Base-by-base conservation (phyloP, 2,113 vertebrate species). In the Urocynchramus pylzowi region DNA sequence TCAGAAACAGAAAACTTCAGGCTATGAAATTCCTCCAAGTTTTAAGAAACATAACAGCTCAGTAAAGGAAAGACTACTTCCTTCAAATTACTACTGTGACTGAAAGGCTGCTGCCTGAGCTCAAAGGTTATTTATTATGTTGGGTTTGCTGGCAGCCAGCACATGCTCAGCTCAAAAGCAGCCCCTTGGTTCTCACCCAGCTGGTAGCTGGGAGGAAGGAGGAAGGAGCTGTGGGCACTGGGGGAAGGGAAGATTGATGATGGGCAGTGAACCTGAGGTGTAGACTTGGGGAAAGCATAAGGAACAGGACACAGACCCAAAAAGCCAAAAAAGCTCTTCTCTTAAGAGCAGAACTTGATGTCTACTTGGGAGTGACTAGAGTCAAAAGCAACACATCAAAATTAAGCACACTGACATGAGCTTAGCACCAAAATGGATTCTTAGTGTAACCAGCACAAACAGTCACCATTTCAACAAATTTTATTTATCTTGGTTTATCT, bases 101-200 rank as follows among this genome's bases (percentile, higher is more conserved):
- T 59, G 60, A 67, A 88, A 88, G 47, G 31, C 85, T 90, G 83
- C 64, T 94, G 84, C 69, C 30, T 2, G 15, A 90, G 79, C 90
- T 95, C 93, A 90, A 84, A 93, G 64, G 80, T 92, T 94, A 78
- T 84, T 93, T 93, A 63, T 81, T 77, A 52, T 56, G 60, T 80
- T 84, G 67, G 81, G 64, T 92, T 90, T 93, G 77, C 83, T 86
- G 85, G 82, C 83, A 88, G 85, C 59, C 59, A 86, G 83, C 50
- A 84, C 65, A 70, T 39, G 80, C 63, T 87, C 37, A 59, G 52
- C 76, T 92, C 60, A 59, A 84, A 93, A 90, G n/a, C 90, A 93
- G 69, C 74, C 77, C 54, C 35, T 84, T 87, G 71, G 47, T 95
- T 93, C 68, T 95, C 76, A 67, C 68, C 70, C 84, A 76, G 67